Evolutionary conservation across 64 coral and sea anemone genomes (phyloP), one percentile per base, ranked within the genome.

Genomic region (Hydrozoanthus tunicans): DNA sequence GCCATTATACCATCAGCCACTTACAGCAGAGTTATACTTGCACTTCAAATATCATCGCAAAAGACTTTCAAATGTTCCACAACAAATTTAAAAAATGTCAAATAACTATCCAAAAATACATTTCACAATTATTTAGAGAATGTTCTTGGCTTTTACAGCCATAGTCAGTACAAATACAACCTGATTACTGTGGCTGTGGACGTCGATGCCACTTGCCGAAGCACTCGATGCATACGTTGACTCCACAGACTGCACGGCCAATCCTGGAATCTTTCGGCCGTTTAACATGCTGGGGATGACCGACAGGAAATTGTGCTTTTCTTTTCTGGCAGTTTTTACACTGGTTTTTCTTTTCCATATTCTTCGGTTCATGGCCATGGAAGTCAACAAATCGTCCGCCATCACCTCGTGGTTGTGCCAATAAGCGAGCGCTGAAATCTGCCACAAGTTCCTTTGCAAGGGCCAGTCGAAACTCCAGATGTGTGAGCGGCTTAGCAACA

Each of bases 131-230:
- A 83, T 83, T 83, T 52, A 83, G 53, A 83, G 80, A 83, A 64
- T 83, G 80, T 51, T 83, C 80, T 83, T 58, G 62, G 58, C n/a
- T 43, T 83, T 64, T 83, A 83, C 9, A 83, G 27, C 43, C 59
- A 2, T 52, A 83, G 80, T 83, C 23, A 58, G 80, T 11, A 83
- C 80, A 83, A 83, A 83, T 83, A 83, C 80, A 63, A 83, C 9
- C 43, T 64, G 80, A 53, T 83, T 51, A 83, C 59, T 83, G 81
- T 83, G 81, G 59, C 58, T 83, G 24, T 83, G 82, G 27, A 69
- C 82, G 43, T 9, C 82, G 63, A 85, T 85, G 82, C 82, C 82
- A 85, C 82, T 85, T 61, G 82, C 82, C 77, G 6, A 79, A 79
- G 54, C 77, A 79, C 56, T 79, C 15, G 15, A 58, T 79, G 25